These are phyloP conservation scores for Anolis sagrei DNA, from an alignment of 2,113 vertebrate genomes.

Conservation along the genomic window DNA sequence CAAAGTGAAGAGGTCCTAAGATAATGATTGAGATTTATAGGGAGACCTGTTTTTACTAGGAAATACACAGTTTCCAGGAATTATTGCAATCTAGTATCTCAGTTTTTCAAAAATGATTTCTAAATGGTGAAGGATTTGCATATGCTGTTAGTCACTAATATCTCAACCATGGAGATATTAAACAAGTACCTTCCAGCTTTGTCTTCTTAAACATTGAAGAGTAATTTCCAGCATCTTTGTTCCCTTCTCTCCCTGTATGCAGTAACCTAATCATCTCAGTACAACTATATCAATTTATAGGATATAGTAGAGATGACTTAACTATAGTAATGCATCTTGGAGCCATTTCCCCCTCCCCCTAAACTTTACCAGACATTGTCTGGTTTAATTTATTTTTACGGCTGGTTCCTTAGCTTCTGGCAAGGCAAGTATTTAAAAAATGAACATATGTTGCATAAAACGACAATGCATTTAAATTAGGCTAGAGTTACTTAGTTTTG, in stretches of 20 bases:
- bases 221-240: conserved; percentile 35
- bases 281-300: conserved; percentile 35
- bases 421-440: conserved; percentile 74
- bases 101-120: not conserved
- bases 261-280: conserved; percentile 58
- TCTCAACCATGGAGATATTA: not conserved
- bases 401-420: conserved; percentile 74
- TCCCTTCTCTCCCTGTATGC: conserved; percentile 37
- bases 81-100: not conserved
- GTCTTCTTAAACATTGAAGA: conserved; percentile 41
- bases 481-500: conserved; percentile 62
- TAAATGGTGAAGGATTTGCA: conserved; percentile 13
- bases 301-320: conserved; percentile 38
- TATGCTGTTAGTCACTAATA: conserved; percentile 16
- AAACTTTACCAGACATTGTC: conserved; percentile 75
- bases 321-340: conserved; percentile 50
- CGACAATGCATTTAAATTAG: conserved; percentile 76
- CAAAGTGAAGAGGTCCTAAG: no score
- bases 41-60: not conserved
- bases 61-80: not conserved
- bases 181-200: conserved; percentile 35
- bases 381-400: conserved; percentile 74
- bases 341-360: conserved; percentile 56
- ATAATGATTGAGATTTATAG: not conserved
- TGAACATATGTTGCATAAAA: conserved; percentile 78